phyloP scores from a whole-genome alignment of 2,113 vertebrate genomes.

The Calyptomena viridis region DNA sequence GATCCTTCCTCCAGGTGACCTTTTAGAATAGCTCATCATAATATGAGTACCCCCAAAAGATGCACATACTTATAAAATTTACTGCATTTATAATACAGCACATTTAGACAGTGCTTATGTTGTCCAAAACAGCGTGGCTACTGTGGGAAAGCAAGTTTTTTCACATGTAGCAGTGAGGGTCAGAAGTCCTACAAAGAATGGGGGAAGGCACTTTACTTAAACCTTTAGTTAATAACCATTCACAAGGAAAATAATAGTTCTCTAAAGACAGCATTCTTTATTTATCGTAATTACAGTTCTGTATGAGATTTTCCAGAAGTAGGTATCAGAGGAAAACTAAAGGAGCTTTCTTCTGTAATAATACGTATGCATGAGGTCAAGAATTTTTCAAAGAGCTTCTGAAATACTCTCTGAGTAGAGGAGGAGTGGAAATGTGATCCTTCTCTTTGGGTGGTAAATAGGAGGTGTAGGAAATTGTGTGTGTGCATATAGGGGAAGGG shows the following conservation, averaged over 20 bases:
- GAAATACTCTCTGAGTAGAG: neutral
- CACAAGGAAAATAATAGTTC: neutral
- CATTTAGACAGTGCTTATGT: neutral
- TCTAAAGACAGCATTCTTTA: neutral
- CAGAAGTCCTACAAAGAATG: neutral
- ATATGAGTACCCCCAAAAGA: neutral
- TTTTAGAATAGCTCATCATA: neutral
- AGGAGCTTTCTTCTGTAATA: neutral
- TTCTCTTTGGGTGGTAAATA: slow-evolving; percentile 49
- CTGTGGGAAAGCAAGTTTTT: neutral
- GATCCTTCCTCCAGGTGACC: neutral
- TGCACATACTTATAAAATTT: neutral
- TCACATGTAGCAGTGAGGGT: neutral
- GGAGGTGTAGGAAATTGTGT: slow-evolving; percentile 32
- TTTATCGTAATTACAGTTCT: slow-evolving; percentile 1
- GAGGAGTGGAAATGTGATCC: slow-evolving; percentile 32
- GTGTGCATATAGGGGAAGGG: neutral
- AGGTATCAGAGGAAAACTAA: slow-evolving; percentile 26
- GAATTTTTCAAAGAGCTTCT: slow-evolving; percentile 32
- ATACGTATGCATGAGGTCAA: slow-evolving; percentile 24
- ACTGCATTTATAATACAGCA: neutral
- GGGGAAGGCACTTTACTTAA: neutral
- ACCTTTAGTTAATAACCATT: neutral
- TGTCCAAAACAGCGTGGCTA: neutral
- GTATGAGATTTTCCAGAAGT: neutral